Base-by-base conservation (phyloP, 2,113 vertebrate species). In the Malurus melanocephalus region DNA sequence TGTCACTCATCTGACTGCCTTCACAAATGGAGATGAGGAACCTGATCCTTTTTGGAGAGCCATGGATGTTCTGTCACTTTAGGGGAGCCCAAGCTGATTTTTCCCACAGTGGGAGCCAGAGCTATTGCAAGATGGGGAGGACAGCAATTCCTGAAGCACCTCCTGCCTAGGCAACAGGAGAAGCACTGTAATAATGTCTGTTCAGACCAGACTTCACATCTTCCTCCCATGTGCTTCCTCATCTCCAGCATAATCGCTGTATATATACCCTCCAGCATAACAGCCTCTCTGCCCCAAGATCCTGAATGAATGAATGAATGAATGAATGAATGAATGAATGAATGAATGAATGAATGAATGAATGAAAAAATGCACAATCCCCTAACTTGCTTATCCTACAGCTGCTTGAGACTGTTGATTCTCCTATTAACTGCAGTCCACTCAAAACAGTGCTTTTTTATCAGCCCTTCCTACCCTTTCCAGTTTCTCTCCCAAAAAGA, bases 351-450 rank as follows among this genome's bases (percentile, higher is more conserved):
- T 45, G 52, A 84, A 56, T 9, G 2, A 74, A 57, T 1, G 6
- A 86, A 61, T 1, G 8, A 88, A 62, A 1, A 0, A 69, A 66
- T 0, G 0, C 28, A 78, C 8, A 57, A 46, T 16, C 16, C 32
- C 75, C 32, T 57, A 48, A n/a, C 19, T 61, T 77, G 43, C 59
- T 92, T 74, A 38, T 64, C 42, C 43, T 81, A 86, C 66, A 76
- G 51, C 60, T 85, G 24, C 74, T 62, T 73, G n/a, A 79, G 45
- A 85, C 30, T 35, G 67, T 9, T 15, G 1, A 68, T 33, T 46
- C 48, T 66, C 40, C 55, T 53, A 11, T 38, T 46, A 81, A 67
- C 13, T 49, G 13, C 46, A 59, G 40, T 26, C 15, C 23, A 24
- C 27, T 38, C 35, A 86, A 30, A 56, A 33, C 11, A 68, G 62